A percentile compares a stretch with the other conserved stretches of the same genome.
Conservation (phyloP, 2,113 vertebrate genomes). For the Sterrhoptilus dennistouni region DNA sequence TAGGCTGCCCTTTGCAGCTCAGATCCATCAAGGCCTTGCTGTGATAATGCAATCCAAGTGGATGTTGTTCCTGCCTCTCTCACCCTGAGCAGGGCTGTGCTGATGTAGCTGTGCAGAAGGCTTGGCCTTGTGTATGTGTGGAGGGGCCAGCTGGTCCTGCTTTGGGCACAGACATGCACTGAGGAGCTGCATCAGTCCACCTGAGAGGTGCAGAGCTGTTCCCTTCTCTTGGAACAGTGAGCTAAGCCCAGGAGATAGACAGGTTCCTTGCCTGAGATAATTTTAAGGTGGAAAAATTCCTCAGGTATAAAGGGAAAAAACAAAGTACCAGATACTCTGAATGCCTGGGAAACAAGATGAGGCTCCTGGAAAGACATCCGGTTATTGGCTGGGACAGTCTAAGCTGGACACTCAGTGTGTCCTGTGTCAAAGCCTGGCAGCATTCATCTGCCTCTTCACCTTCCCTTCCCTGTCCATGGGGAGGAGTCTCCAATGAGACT, state of each 20-base stretch:
- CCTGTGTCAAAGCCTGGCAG: background rate
- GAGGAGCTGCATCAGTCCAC: background rate
- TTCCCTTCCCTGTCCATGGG: background rate
- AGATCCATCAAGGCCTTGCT: background rate
- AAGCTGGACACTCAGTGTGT: background rate
- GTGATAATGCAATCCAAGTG: background rate
- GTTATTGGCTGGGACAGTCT: background rate
- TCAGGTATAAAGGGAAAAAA: background rate
- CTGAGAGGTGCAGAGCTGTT: background rate
- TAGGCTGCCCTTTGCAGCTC: background rate
- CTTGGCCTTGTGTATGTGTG: background rate
- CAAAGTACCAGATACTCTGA: background rate
- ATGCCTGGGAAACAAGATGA: background rate
- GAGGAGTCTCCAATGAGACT: background rate
- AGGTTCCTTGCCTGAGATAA: background rate
- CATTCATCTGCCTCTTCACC: background rate
- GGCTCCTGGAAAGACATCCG: background rate
- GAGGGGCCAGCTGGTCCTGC: background rate
- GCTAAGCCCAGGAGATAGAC: background rate
- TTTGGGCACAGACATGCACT: background rate
- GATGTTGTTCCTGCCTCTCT: background rate
- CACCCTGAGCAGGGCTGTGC: background rate
- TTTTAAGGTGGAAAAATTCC: background rate
- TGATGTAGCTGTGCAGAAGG: background rate
- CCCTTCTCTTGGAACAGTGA: background rate